These are phyloP conservation scores for Andricus quercusramuli DNA, from an alignment of 2,888 invertebrate genomes.

Conservation along the genomic window DNA sequence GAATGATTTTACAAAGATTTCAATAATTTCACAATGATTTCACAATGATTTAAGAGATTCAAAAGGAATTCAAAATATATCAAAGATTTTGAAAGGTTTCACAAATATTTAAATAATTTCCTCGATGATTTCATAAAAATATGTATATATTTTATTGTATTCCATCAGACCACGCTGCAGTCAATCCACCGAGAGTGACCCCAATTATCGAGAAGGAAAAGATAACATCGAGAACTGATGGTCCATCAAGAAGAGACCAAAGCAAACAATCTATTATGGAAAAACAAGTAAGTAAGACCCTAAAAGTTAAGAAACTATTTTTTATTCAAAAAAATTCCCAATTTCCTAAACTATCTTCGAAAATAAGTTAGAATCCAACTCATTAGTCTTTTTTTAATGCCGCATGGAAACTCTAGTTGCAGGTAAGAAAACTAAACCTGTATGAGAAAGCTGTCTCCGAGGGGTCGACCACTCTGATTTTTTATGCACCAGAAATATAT, in stretches of 20 bases:
- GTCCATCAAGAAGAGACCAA: conserved; percentile 71
- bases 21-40: no score
- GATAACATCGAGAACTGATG: conserved; percentile 77
- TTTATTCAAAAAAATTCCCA: no score
- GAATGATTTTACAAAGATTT: no score
- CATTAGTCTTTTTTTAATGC: conserved; percentile 20
- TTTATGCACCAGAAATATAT: no score
- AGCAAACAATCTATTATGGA: conserved; percentile 86
- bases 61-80: no score
- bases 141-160: not conserved
- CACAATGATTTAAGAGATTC: no score
- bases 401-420: conserved; percentile 52
- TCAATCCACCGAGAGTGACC: conserved; percentile 64
- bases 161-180: conserved; percentile 39
- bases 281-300: conserved; percentile 85
- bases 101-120: no score
- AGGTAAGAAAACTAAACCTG: conserved; percentile 50
- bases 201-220: conserved; percentile 72
- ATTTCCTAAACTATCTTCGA: not conserved
- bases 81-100: no score
- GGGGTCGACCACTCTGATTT: no score
- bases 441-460: conserved; percentile 78
- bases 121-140: no score
- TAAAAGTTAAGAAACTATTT: not conserved
- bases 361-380: conserved; percentile 1